Evolutionary conservation across 2,888 invertebrate genomes (phyloP).

Genomic region (Euclidia mi): DNA sequence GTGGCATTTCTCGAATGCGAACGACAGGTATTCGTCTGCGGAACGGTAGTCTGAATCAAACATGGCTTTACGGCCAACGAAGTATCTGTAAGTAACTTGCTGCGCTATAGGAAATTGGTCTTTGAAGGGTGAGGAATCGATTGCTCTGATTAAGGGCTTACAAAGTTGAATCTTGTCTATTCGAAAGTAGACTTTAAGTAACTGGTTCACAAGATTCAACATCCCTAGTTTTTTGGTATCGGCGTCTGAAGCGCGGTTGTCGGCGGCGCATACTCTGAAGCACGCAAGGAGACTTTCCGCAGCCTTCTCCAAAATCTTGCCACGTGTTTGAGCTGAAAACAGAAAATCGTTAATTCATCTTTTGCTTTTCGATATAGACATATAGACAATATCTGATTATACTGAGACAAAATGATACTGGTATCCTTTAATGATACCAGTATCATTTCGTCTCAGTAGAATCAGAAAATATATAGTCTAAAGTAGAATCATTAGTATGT

Average conservation of each 20-base stretch:
- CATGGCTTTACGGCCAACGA: constrained; percentile 99
- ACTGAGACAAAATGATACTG: too few species aligned
- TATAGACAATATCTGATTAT: background rate
- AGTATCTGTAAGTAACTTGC: constrained; percentile 99
- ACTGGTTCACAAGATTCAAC: constrained; percentile 98
- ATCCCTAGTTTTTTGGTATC: constrained; percentile 99
- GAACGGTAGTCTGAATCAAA: constrained; percentile 98
- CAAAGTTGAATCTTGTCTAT: constrained; percentile 97
- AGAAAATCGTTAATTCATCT: background rate
- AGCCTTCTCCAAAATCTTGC: constrained; percentile 96
- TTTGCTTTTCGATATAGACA: background rate
- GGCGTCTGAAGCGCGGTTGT: constrained; percentile 96
- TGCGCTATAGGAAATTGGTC: constrained; percentile 97
- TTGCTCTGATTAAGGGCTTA: constrained; percentile 98
- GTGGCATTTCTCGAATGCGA: constrained; percentile 98
- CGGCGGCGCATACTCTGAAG: constrained; percentile 98
- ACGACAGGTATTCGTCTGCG: constrained; percentile 97
- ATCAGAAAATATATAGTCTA: too few species aligned
- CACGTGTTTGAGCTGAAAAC: constrained; percentile 84
- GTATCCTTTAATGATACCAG: too few species aligned
- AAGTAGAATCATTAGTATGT: too few species aligned
- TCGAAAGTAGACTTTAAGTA: constrained; percentile 98
- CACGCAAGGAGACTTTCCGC: constrained; percentile 98
- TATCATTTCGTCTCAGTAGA: too few species aligned
- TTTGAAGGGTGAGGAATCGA: constrained; percentile 97